These are phyloP conservation scores for Dendrolimus houi DNA, from an alignment of 2,888 invertebrate genomes.

Conservation along the genomic window DNA sequence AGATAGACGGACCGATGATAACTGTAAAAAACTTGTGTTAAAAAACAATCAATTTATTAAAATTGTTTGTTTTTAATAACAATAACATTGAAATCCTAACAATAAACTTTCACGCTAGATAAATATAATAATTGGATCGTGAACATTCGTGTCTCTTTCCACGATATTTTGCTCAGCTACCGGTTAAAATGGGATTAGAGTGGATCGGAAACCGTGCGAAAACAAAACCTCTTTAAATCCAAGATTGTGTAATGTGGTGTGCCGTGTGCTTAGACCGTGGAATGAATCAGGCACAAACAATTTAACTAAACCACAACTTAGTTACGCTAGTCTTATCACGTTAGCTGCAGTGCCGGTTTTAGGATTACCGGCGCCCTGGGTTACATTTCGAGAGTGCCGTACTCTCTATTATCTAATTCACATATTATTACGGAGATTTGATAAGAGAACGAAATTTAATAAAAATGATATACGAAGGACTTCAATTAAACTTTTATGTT, in stretches of 20 bases:
- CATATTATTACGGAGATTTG: too few species aligned
- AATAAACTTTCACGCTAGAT: neutral
- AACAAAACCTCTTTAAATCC: constrained; percentile 36
- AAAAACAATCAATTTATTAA: too few species aligned
- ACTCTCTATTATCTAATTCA: too few species aligned
- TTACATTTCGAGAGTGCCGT: too few species aligned
- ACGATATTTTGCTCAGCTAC: constrained; percentile 32
- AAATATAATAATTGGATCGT: neutral
- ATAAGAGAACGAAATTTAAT: too few species aligned
- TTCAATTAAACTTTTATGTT: too few species aligned
- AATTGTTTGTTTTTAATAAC: neutral
- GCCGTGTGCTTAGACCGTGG: constrained; percentile 24
- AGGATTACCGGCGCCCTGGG: neutral
- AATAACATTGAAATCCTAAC: neutral
- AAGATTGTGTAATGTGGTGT: constrained; percentile 30
- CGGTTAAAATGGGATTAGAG: constrained; percentile 42
- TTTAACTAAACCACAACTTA: constrained; percentile 29
- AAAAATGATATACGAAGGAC: too few species aligned
- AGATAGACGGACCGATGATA: too few species aligned
- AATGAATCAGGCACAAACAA: constrained; percentile 31
- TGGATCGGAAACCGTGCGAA: constrained; percentile 26
- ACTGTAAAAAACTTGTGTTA: too few species aligned
- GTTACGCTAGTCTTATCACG: constrained; percentile 3
- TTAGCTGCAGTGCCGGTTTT: constrained; percentile 7
- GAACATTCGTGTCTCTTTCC: constrained; percentile 11